Base-by-base conservation (phyloP, 2,113 vertebrate genomes). In the Chinchilla lanigera region DNA sequence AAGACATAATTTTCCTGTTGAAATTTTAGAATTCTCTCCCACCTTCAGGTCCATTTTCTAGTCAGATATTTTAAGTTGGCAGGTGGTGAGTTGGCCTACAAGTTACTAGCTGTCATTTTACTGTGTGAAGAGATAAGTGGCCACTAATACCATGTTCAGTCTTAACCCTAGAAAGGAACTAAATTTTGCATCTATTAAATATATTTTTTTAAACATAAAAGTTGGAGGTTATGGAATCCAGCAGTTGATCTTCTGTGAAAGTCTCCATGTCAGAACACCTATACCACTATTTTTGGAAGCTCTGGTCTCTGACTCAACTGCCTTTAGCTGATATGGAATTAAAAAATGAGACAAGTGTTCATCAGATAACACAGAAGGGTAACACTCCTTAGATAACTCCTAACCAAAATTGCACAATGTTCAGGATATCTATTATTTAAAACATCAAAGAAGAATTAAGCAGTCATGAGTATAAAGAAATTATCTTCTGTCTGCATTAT, bases 201-300 rank as follows among this genome's bases (percentile, higher is more conserved):
- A 41, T 19, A 87, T 65, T 60, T 14, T 69, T 50, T 67, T 89
- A 71, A 94, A 71, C 26, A 69, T 33, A 28, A 35, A 71, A 71
- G 3, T 82, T 83, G 28, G 33, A 78, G 28, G 78, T 69, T 52
- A 33, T 91, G 52, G 26, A 67, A 80, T 56, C 16, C 16, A 75
- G 78, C 86, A 85, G 54, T n/a, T 95, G 44, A 86, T 41, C 90
- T 22, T 88, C 88, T 86, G 52, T 69, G 65, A 67, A 56, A 78
- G 7, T 19, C 24, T 93, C 33, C 12, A n/a, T 44, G 14, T 71
- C 30, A 89, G 44, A 3, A 85, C 0, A 38, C 7, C 0, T 16
- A 0, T 56, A 9, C 2, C 75, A 28, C 35, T 67, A 14, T 77
- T 90, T 89, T 14, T 86, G 47, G 4, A 83, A 89, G 30, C 5